Conservation (phyloP, 2,113 vertebrate genomes). For the Tychaedon coryphoeus region DNA sequence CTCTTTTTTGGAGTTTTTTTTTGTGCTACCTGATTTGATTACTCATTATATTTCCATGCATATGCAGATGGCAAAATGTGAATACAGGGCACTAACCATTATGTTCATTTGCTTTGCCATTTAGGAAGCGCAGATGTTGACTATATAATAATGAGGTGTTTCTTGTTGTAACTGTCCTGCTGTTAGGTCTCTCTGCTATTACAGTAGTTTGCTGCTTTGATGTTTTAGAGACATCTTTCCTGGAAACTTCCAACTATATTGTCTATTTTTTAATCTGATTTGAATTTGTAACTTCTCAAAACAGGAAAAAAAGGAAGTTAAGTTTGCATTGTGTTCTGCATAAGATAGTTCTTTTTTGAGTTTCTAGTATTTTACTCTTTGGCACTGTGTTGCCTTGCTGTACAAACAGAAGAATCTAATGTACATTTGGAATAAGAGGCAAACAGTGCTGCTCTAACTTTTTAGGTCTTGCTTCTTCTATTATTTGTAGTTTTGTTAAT, state of each 20-base stretch:
- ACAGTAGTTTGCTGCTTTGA: neutral
- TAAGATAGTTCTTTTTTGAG: conserved; percentile 17
- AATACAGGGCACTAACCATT: conserved; percentile 55
- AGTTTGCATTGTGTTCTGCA: neutral
- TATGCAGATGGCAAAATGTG: conserved; percentile 56
- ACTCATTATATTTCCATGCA: neutral
- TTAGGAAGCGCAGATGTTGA: conserved; percentile 71
- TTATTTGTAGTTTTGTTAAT: neutral
- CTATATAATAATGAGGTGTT: conserved; percentile 52
- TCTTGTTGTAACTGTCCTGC: conserved; percentile 46
- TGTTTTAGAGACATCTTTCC: neutral
- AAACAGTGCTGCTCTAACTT: neutral
- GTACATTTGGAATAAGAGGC: neutral
- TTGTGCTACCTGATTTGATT: neutral
- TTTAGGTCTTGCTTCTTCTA: neutral
- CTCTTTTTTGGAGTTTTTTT: neutral
- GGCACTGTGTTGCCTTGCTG: neutral
- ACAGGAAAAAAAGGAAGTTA: neutral
- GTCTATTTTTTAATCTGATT: neutral
- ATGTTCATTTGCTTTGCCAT: conserved; percentile 64
- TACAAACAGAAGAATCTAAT: neutral
- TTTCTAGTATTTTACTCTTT: neutral
- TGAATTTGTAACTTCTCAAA: neutral
- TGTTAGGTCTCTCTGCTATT: conserved; percentile 25
- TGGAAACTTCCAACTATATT: neutral